phyloP scores from a whole-genome alignment of 2,113 vertebrate genomes.

The Orthonyx spaldingii region DNA sequence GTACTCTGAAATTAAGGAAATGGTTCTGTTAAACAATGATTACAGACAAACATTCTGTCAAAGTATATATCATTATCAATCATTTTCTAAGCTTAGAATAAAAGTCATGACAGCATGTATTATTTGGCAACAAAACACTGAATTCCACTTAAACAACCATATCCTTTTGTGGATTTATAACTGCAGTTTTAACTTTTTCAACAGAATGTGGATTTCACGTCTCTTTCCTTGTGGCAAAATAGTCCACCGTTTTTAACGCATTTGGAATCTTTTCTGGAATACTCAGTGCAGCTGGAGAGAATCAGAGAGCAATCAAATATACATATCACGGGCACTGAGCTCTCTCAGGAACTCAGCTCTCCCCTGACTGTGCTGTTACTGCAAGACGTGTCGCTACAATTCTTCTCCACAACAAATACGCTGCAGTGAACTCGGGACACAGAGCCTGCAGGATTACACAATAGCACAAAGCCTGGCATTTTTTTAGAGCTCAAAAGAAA shows the following conservation, averaged over 20 bases:
- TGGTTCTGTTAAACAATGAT: background rate
- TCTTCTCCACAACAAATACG: background rate
- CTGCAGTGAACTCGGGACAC: background rate
- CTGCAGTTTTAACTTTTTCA: background rate
- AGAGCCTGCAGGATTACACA: background rate
- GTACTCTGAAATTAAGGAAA: background rate
- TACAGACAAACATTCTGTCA: background rate
- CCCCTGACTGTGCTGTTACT: background rate
- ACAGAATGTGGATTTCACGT: background rate
- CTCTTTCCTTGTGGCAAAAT: background rate
- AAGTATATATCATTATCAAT: background rate
- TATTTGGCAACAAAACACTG: background rate
- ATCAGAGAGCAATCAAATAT: background rate
- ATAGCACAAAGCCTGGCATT: background rate
- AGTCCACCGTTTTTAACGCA: background rate
- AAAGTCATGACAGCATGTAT: background rate
- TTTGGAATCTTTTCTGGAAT: background rate
- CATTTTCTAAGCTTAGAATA: background rate
- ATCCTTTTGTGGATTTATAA: background rate
- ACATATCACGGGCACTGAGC: background rate
- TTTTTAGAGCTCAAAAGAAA: background rate
- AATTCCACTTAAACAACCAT: background rate
- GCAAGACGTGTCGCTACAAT: background rate
- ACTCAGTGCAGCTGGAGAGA: background rate
- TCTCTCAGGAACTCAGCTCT: background rate